A percentile compares a stretch with the other conserved stretches of the same genome.
Conservation (phyloP, 2,797 vertebrate species). For the Ciconia nigra region DNA sequence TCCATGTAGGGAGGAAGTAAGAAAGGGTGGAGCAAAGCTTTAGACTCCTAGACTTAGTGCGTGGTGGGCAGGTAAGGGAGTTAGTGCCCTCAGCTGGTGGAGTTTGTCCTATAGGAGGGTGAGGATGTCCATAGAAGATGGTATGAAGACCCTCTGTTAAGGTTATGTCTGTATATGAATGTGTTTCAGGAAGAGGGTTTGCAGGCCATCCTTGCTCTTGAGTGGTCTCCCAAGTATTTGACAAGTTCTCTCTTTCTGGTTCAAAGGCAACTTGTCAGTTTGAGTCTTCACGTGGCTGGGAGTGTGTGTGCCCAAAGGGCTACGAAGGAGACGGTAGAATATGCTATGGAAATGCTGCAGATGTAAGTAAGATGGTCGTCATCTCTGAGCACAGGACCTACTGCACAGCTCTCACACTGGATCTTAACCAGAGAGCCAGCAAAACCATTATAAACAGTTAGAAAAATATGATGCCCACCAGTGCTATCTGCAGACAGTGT, state of each 20-base stretch:
- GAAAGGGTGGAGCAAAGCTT: neutral
- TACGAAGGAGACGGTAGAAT: conserved; percentile 81
- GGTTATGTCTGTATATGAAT: neutral
- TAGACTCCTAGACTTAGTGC: neutral
- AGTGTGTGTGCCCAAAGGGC: conserved; percentile 84
- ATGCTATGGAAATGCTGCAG: conserved; percentile 83
- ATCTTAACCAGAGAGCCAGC: neutral
- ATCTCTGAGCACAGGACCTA: neutral
- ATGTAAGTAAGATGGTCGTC: conserved; percentile 73
- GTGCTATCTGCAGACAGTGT: neutral
- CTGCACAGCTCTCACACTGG: neutral
- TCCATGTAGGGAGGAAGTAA: neutral
- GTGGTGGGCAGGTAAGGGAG: neutral
- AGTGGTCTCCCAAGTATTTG: neutral
- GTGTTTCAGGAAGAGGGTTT: neutral
- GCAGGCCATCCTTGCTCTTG: neutral
- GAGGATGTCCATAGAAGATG: neutral
- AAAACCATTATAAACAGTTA: neutral
- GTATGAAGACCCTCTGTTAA: neutral
- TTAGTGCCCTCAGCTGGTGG: neutral
- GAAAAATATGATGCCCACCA: neutral
- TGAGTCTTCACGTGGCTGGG: conserved; percentile 73
- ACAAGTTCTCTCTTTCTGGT: neutral
- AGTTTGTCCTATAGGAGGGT: neutral
- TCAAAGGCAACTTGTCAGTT: conserved; percentile 84